A percentile compares a stretch with the other conserved stretches of the same genome.
phyloP scores from a whole-genome alignment of 1,140 invertebrate genomes.

The Mizuhopecten yessoensis region DNA sequence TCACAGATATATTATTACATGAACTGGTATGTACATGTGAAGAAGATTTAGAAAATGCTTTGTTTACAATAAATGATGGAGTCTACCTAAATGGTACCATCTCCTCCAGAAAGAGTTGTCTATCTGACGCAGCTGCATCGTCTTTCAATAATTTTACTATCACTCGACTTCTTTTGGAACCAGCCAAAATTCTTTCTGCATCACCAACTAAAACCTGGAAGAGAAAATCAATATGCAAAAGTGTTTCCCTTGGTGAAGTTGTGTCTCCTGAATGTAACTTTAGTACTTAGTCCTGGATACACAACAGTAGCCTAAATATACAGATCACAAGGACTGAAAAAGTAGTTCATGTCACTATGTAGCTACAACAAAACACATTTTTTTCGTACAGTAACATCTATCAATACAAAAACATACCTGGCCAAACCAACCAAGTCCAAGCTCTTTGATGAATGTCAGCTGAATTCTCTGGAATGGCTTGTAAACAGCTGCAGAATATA shows the following conservation, averaged over 20 bases:
- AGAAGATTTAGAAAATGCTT: too few species aligned
- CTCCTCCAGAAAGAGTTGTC: constrained; percentile 89
- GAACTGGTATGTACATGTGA: background rate
- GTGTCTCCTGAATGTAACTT: too few species aligned
- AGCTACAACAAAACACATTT: too few species aligned
- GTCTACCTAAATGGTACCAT: constrained; percentile 86
- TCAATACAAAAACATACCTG: constrained; percentile 85
- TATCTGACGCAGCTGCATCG: constrained; percentile 88
- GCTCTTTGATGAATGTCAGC: constrained; percentile 91
- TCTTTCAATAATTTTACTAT: constrained; percentile 90
- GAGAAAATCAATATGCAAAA: constrained; percentile 22
- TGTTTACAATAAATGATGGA: too few species aligned
- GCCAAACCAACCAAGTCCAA: constrained; percentile 94
- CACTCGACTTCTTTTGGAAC: constrained; percentile 81
- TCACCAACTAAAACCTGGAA: constrained; percentile 89
- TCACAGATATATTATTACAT: background rate
- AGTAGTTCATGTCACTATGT: too few species aligned
- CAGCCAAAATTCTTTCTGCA: constrained; percentile 85
- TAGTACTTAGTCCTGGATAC: too few species aligned
- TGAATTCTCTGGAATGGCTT: constrained; percentile 88
- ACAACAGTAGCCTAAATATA: too few species aligned
- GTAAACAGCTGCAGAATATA: constrained; percentile 65
- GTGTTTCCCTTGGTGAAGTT: too few species aligned
- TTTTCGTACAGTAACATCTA: background rate
- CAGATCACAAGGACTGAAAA: too few species aligned